Evolutionary conservation across 2,888 invertebrate species (phyloP).

Genomic region (Drosophila paramelanica): DNA sequence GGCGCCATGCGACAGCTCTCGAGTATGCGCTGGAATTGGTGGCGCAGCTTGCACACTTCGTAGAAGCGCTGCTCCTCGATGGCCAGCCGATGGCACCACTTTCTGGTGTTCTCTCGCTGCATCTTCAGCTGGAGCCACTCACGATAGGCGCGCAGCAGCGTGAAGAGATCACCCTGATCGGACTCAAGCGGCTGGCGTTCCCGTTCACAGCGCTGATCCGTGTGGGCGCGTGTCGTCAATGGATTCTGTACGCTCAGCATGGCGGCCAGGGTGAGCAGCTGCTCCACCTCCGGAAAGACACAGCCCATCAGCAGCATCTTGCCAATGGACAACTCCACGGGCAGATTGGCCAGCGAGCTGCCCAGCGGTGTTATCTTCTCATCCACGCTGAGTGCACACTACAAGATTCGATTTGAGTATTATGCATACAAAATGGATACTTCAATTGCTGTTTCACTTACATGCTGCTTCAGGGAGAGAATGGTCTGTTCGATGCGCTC

Average conservation of each 20-base stretch:
- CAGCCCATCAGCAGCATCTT: constrained; percentile 98
- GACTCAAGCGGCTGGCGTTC: constrained; percentile 93
- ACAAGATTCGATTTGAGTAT: constrained; percentile 3
- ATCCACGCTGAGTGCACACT: constrained; percentile 92
- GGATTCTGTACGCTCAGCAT: constrained; percentile 97
- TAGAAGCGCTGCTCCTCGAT: constrained; percentile 98
- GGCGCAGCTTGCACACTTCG: constrained; percentile 96
- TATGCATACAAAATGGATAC: no score
- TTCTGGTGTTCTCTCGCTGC: constrained; percentile 86
- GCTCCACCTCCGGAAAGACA: constrained; percentile 94
- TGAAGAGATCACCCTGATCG: constrained; percentile 97
- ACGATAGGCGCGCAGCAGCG: constrained; percentile 93
- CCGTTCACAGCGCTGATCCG: constrained; percentile 93
- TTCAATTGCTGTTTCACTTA: constrained; percentile 36
- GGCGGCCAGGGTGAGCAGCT: constrained; percentile 95
- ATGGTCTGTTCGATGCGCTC: constrained; percentile 95
- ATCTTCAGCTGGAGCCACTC: constrained; percentile 95
- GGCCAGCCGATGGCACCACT: constrained; percentile 95
- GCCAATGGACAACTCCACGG: constrained; percentile 97
- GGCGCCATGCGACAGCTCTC: constrained; percentile 88
- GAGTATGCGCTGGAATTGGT: constrained; percentile 94
- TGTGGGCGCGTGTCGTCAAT: constrained; percentile 94
- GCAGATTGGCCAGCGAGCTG: constrained; percentile 93
- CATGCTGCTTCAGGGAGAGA: constrained; percentile 93
- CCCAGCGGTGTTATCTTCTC: constrained; percentile 95